Evolutionary conservation across 2,113 vertebrate genomes (phyloP).

Genomic region (Anseranas semipalmata): DNA sequence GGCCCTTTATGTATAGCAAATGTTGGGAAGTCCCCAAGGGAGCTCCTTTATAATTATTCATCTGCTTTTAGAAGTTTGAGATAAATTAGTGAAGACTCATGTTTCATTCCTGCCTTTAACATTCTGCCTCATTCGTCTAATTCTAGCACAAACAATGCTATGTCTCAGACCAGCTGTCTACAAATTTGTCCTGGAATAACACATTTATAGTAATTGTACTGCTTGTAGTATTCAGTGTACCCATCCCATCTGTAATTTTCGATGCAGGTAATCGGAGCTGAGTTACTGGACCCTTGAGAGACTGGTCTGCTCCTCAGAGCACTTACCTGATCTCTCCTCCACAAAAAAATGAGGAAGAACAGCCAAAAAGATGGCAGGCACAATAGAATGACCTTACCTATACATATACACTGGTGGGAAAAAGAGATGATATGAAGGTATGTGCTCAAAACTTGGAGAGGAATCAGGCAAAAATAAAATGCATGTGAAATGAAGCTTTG

Average conservation of each 20-base stretch:
- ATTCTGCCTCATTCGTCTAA: constrained; percentile 1
- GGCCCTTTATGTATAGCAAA: not conserved
- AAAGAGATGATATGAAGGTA: not conserved
- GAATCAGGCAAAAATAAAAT: constrained; percentile 1
- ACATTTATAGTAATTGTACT: not conserved
- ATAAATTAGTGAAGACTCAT: not conserved
- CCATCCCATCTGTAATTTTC: not conserved
- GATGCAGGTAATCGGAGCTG: not conserved
- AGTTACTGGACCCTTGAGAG: not conserved
- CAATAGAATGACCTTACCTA: constrained; percentile 9
- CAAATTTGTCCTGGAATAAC: not conserved
- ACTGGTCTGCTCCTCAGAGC: not conserved
- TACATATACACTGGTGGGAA: not conserved
- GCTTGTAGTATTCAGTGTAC: not conserved
- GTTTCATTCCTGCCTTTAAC: not conserved
- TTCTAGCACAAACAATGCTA: not conserved
- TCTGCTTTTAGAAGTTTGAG: not conserved
- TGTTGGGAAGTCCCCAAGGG: not conserved
- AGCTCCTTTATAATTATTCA: not conserved
- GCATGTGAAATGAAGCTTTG: not conserved
- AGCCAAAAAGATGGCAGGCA: not conserved
- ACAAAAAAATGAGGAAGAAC: too few species aligned
- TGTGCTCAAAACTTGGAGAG: not conserved
- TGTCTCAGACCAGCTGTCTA: not conserved
- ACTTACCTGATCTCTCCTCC: not conserved